Evolutionary conservation across 2,113 vertebrate genomes (phyloP), one percentile per base, ranked within the genome.

Genomic region (Ibidorhyncha struthersii): DNA sequence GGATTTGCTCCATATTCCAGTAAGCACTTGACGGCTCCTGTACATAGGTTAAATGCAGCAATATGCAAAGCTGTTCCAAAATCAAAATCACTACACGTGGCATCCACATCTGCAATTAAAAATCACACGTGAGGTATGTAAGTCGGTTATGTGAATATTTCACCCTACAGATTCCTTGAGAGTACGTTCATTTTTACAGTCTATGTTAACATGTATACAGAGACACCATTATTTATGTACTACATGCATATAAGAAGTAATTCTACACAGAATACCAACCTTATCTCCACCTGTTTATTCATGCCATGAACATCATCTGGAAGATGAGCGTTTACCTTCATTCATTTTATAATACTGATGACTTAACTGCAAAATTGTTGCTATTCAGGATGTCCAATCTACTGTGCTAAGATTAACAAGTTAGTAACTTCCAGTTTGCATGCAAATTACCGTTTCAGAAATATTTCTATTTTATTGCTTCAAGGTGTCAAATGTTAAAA

Each of bases 11-110:
- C 99, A 19, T 99, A 98, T 97, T 99, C 99, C 98, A 99, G 74
- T 80, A 99, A 98, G 96, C 99, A 99, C 92, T 98, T 99, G 96
- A 99, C 99, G 53, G 99, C 98, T 79, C 99, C 98, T 73, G 98
- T 97, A 92, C 99, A 99, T 56, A 99, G 98, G 98, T 99, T 99
- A 94, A 99, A 99, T 1, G 99, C 99, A 17, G 99, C 99, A 53
- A 99, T 99, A 92, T 99, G 99, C 94, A 99, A 98, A 63, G 99
- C 98, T 36, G 99, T 99, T 97, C 99, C 99, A 94, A 99, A 99
- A 97, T 99, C 98, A 96, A 99, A 99, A 98, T 99, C 99, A 94
- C 99, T 99, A 97, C 99, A 99, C 91, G 99, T 99, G 94, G 99
- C 99, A 92, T 99, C 99, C 82, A 99, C 98, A 96, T 99, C 99